Evolutionary conservation across 2,113 vertebrate species (phyloP), one percentile per base, ranked within the genome.

Genomic region (Oreocharis arfaki): DNA sequence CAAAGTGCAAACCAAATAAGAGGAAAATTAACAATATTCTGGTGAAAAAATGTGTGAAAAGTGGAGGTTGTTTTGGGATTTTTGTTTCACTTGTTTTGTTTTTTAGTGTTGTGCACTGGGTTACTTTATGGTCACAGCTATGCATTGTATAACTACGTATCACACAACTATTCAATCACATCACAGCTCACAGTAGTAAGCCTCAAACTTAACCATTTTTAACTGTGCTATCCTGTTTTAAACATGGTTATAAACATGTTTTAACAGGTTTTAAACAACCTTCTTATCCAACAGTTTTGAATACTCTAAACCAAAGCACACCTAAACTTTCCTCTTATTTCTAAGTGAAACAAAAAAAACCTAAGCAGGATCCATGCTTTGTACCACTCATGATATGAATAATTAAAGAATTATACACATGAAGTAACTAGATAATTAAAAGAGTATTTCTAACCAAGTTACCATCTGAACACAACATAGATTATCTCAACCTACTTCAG

Each of bases 101-200:
- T 71, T 42, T 79, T 33, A 35, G 22, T 9, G 41, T 20, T 47
- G 39, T 23, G 28, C 19, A 42, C 1, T 46, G 12, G 32, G 9
- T 11, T 59, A 17, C 42, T 84, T 41, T 27, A 46, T 4, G 18
- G 10, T 37, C 6, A 23, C 7, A 19, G 27, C 74, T 73, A 47
- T 5, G 6, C 3, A 33, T 0, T 35, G 11, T 20, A 24, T 41
- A 61, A 61, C 6, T 6, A 47, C 1, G 3, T 39, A 84, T 8
- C 26, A 44, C 28, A 42, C 11, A 74, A 64, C 2, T 7, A 16
- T 41, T 83, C 22, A 64, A 56, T 33, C 16, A 42, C 11, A 12
- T 47, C 52, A 81, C 12, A 71, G 52, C 3, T 85, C 42, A 42
- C 17, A 57, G 11, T 3, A 69, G 8, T 4, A 69, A 79, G 21